Percentiles rank a stretch among this genome's conserved stretches.
These are phyloP conservation scores for Panorpa germanica DNA, from an alignment of 2,888 invertebrate genomes.

Conservation along the genomic window DNA sequence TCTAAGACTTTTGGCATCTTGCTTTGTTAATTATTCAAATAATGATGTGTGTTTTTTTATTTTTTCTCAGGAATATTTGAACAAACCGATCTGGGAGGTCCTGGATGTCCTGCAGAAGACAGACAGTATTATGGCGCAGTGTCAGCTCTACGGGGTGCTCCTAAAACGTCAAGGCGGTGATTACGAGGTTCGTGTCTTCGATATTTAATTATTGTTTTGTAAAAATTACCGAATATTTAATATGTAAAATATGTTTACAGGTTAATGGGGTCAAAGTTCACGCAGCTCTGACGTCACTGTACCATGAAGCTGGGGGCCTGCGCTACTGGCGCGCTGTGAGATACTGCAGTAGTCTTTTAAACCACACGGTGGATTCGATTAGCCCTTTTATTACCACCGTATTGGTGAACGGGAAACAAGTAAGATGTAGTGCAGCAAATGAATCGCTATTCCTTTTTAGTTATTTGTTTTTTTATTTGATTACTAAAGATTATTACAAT, in stretches of 20 bases:
- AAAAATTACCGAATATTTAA: conserved; percentile 4
- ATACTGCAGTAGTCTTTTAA: conserved; percentile 82
- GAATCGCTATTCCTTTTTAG: conserved; percentile 1
- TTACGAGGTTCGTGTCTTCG: conserved; percentile 41
- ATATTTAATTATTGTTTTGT: neutral
- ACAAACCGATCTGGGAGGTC: conserved; percentile 54
- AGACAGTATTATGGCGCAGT: conserved; percentile 57
- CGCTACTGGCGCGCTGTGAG: conserved; percentile 87
- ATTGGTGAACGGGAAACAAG: conserved; percentile 94
- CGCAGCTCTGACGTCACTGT: conserved; percentile 49
- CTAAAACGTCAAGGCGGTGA: conserved; percentile 62
- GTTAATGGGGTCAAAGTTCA: conserved; percentile 36
- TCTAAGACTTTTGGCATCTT: too few relatives aligned
- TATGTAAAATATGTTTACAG: conserved; percentile 15
- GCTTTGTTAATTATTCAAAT: conserved; percentile 3
- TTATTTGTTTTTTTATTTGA: conserved; percentile 3
- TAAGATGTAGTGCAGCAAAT: conserved; percentile 18
- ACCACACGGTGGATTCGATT: conserved; percentile 92
- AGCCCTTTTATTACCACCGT: conserved; percentile 97
- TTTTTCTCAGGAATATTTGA: conserved; percentile 31
- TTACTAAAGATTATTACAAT: too few relatives aligned
- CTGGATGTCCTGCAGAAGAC: conserved; percentile 46
- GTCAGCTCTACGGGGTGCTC: conserved; percentile 70
- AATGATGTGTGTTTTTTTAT: conserved; percentile 8
- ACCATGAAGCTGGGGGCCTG: conserved; percentile 68